Base-by-base conservation (phyloP, 2,113 vertebrate genomes). In the Pholis gunnellus region DNA sequence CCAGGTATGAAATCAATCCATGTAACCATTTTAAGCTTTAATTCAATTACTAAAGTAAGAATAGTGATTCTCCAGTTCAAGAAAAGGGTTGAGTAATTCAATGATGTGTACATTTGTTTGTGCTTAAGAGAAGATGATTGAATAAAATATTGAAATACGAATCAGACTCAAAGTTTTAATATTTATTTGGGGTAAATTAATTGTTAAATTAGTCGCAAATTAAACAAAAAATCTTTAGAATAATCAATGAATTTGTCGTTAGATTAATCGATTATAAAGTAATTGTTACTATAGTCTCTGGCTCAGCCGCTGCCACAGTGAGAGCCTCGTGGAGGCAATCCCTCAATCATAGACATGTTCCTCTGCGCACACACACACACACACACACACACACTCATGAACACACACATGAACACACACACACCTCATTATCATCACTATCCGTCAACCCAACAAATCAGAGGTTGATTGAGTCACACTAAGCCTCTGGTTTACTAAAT, bases 401-500 rank as follows among this genome's bases (percentile, higher is more conserved):
- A 75, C 34, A 54, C 38, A 56, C 61, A 63, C 63, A 52, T 6
- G n/a, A n/a, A 54, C 57, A 7, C 36, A 27, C 20, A 13, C 29
- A 72, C 40, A 56, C 31, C 67, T 76, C 67, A 73, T 79, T 82
- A 86, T 79, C 77, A 56, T 79, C 54, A 75, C 61, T 70, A 81
- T 81, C 54, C 73, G 50, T 78, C 79, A 72, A 80, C 80, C 79
- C 80, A 63, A 78, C 89, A 83, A 88, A 91, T 80, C 72, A 83
- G 74, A 83, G 86, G 88, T 65, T 87, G 81, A 87, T 78, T 79
- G 75, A 88, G 82, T 87, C 84, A 71, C 63, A 66, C 65, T 87
- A 86, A 93, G 84, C 80, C 73, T 56, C 36, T 38, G 83, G 78
- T 89, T 88, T 86, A 78, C 82, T 80, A 74, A 83, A 89, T 86